Evolutionary conservation across 1,140 invertebrate species (phyloP).

Genomic region (Physella acuta): DNA sequence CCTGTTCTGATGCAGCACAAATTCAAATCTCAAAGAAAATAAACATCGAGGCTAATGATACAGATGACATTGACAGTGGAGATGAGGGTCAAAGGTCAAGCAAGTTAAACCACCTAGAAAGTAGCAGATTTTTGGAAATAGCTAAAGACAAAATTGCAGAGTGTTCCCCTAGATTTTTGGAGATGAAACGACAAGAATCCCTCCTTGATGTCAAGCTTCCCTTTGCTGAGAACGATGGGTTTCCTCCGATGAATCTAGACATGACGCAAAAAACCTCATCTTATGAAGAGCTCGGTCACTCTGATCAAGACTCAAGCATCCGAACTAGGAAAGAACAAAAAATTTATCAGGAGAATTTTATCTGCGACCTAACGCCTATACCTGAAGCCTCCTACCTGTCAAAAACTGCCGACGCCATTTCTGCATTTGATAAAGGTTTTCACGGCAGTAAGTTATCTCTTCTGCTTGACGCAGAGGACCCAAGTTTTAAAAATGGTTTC

Average conservation of each 20-base stretch:
- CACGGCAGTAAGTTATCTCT: too few species aligned
- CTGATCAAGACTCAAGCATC: too few species aligned
- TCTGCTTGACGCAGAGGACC: too few species aligned
- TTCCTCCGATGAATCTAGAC: constrained; percentile 49
- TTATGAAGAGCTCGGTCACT: background rate
- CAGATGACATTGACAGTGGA: constrained; percentile 31
- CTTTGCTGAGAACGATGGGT: constrained; percentile 41
- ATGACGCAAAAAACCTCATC: constrained; percentile 37
- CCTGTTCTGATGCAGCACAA: constrained; percentile 46
- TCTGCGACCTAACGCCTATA: constrained; percentile 44
- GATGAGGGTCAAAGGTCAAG: background rate
- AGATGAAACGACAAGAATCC: constrained; percentile 21
- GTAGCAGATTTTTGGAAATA: constrained; percentile 17
- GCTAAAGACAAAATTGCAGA: constrained; percentile 34
- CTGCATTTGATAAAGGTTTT: constrained; percentile 41
- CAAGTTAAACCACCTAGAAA: constrained; percentile 19
- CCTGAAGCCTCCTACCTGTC: constrained; percentile 44
- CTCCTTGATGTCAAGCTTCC: constrained; percentile 22
- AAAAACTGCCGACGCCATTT: constrained; percentile 39
- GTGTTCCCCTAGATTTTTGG: constrained; percentile 29
- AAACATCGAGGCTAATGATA: constrained; percentile 35
- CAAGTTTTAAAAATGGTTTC: too few species aligned
- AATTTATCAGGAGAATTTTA: background rate
- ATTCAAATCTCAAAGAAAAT: constrained; percentile 35
- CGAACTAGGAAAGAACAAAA: too few species aligned